Evolutionary conservation across 2,888 invertebrate genomes (phyloP), one percentile per base, ranked within the genome.

Genomic region (Callimorpha dominula): DNA sequence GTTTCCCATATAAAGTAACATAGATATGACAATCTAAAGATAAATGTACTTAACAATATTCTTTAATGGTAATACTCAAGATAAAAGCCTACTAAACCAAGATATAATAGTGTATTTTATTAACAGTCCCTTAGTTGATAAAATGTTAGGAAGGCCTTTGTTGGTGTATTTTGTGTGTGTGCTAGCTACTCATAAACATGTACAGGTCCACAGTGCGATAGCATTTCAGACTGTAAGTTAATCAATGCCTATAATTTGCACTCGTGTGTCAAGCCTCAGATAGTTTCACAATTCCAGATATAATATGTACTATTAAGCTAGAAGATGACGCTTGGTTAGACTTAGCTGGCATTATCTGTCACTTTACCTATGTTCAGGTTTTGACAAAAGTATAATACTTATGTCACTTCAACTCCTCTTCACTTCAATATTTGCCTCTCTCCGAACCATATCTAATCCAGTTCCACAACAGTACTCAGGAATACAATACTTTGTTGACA

Each of bases 1-100:
- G 9, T 46, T 46, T 60, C 11, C 31, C 12, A 60, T 60, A 46
- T 46, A 46, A 46, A 46, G 9, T 4, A 4, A 46, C 31, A 46
- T 6, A 46, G 4, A 46, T 46, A 52, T 9, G 15, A 7, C 8
- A 52, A 17, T 52, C 52, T 52, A 63, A 42, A 63, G 42, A 63
- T 42, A 42, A 63, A 63, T 63, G 15, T 42, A 60, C 63, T 63
- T 42, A 42, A 42, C 17, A 40, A 9, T 63, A 63, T 15, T 42
- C 42, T 40, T 63, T 9, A 63, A 60, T 31, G 57, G 31, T 31
- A 12, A 60, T 60, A 60, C 17, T 50, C 70, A 69, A 75, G 81
- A 81, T 82, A 81, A 82, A 57, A 6, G 1, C 20, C 12, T 60
- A 82, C 81, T 1, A 31, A 31, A 1, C 31, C 31, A 31, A 31